Evolutionary conservation across 2,797 vertebrate genomes (phyloP).

Genomic region (Lates japonicus): DNA sequence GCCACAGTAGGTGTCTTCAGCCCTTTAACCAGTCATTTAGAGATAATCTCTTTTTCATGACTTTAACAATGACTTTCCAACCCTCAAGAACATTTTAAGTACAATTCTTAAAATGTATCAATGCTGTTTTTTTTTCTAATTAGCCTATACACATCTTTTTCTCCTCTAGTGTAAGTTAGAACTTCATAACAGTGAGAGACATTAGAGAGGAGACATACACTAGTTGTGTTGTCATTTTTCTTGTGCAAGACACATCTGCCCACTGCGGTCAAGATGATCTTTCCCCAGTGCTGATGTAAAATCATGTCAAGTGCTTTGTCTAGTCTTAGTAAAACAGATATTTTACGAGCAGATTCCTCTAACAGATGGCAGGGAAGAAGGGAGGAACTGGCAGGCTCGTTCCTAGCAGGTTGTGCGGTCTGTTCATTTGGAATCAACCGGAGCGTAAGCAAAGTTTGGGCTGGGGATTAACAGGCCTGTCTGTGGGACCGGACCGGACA

Average conservation of each 20-base stretch:
- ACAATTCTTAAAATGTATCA: neutral
- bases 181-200: neutral
- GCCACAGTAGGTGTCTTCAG: neutral
- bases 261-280: slow-evolving; percentile 32
- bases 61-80: neutral
- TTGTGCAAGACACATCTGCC: slow-evolving; percentile 22
- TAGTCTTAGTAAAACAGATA: slow-evolving; percentile 46
- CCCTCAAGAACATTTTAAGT: neutral
- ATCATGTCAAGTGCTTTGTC: slow-evolving; percentile 62
- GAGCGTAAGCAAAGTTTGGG: slow-evolving; percentile 81
- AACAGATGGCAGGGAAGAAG: slow-evolving; percentile 39
- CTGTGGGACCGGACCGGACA: slow-evolving; percentile 68
- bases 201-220: neutral
- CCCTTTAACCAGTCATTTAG: neutral
- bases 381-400: slow-evolving; percentile 43
- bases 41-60: slow-evolving; percentile 7
- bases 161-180: neutral
- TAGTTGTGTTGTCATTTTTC: slow-evolving; percentile 4
- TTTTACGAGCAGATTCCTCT: slow-evolving; percentile 55
- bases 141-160: neutral
- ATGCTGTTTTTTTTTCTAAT: neutral
- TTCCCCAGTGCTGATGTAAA: slow-evolving; percentile 51
- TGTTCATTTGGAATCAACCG: slow-evolving; percentile 75
- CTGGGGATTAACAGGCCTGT: slow-evolving; percentile 77
- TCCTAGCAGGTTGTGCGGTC: slow-evolving; percentile 64